Conservation (phyloP, 37 sponge, comb jelly and placozoan genomes). For the Theonella swinhoei region DNA sequence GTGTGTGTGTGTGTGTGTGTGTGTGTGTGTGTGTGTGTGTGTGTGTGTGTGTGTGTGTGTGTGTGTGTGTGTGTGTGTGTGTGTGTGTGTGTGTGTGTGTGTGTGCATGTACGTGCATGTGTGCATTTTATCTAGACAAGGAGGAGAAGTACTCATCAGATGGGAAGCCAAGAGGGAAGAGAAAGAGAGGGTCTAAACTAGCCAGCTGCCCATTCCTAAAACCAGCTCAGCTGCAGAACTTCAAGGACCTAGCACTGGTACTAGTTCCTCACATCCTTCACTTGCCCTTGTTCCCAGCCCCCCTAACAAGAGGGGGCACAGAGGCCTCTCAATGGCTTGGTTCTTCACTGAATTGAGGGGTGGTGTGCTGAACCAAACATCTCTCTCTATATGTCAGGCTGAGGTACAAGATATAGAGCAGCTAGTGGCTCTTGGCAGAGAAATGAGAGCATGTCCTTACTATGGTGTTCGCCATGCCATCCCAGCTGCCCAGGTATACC, state of each 20-base stretch:
- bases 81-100: too few relatives aligned
- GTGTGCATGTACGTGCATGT: too few relatives aligned
- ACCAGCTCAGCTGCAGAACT: slow-evolving; percentile 36
- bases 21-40: too few relatives aligned
- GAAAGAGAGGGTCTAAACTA: not conserved
- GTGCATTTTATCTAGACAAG: slow-evolving; percentile 1
- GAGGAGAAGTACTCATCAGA: slow-evolving; percentile 1
- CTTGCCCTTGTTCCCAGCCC: too few relatives aligned
- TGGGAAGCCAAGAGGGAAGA: slow-evolving; percentile 39
- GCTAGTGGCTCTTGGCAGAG: slow-evolving; percentile 73
- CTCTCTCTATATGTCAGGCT: slow-evolving; percentile 28
- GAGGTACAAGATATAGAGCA: slow-evolving; percentile 95
- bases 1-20: too few relatives aligned
- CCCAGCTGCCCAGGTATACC: slow-evolving; percentile 83
- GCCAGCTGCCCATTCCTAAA: slow-evolving; percentile 76
- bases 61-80: too few relatives aligned
- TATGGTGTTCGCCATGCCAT: slow-evolving; percentile 85
- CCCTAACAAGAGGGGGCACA: too few relatives aligned
- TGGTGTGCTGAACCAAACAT: too few relatives aligned
- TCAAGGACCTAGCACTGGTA: slow-evolving; percentile 73
- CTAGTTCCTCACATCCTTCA: too few relatives aligned
- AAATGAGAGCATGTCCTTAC: slow-evolving; percentile 91
- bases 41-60: too few relatives aligned
- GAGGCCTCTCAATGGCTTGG: too few relatives aligned
- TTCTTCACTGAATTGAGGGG: too few relatives aligned